Evolutionary conservation across 2,888 invertebrate species (phyloP), one percentile per base, ranked within the genome.

Genomic region (Cataglyphis albicans): DNA sequence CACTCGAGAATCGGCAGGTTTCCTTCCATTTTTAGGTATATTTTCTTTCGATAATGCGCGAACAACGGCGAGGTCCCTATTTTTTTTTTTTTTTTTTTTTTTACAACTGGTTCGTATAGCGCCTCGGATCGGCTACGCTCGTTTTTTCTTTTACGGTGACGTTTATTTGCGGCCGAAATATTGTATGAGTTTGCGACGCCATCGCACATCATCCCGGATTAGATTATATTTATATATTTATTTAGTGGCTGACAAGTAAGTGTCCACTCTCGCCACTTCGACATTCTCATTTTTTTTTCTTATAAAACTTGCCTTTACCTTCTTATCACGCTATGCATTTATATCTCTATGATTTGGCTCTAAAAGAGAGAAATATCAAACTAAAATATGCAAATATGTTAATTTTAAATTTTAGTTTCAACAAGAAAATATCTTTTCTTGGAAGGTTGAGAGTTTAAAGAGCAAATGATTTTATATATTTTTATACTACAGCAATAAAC

Each of bases 211-310:
- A 1, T 21, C 18, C 21, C 32, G 29, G 5, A 55, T 5, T 21
- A 29, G 41, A 25, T 68, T 41, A 67, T 76, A 41, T 41, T 41
- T 21, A 68, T 68, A 29, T 38, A 41, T 76, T 76, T 57, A 29
- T 68, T 15, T 15, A 67, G 15, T 32, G 12, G 15, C 4, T n/a
- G 1, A 35, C 12, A 29, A 7, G 52, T 48, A 48, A 48, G 44
- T 52, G 7, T 6, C n/a, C n/a, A 2, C n/a, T 52, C n/a, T n/a
- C 7, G 52, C 7, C n/a, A 52, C 1, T 7, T 52, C 7, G n/a
- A 5, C 2, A 3, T 15, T 64, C 15, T 35, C 15, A 4, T 12
- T 38, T 21, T 7, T 64, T 29, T 48, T 10, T 10, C 7, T 5
- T 35, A 9, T 0, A 3, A 44, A 72, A 15, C 0, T 63, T 15